Conservation (phyloP, 2,113 vertebrate genomes). For the Oxygymnocypris stewartii region DNA sequence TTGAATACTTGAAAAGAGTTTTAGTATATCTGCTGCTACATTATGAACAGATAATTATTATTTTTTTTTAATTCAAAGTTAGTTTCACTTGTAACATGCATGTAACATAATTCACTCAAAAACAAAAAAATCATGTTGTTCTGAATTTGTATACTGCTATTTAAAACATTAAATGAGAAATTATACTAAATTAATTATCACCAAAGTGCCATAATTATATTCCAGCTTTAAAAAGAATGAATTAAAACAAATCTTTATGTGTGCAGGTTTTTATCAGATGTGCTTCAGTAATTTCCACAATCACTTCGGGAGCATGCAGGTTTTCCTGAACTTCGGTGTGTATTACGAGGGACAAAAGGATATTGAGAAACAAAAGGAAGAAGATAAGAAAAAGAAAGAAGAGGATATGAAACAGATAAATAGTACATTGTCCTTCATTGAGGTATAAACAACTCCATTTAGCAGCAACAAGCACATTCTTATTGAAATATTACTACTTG, state of each 20-base stretch:
- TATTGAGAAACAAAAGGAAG: constrained; percentile 55
- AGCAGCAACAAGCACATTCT: not conserved
- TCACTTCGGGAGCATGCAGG: constrained; percentile 84
- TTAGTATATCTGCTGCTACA: not conserved
- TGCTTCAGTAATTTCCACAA: constrained; percentile 91
- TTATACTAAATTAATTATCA: not conserved
- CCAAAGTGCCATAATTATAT: not conserved
- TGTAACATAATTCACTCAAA: not conserved
- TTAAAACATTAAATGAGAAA: not conserved
- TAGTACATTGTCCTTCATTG: constrained; percentile 82
- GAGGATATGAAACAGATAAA: constrained; percentile 79
- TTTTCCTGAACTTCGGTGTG: constrained; percentile 91
- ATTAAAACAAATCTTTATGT: not conserved
- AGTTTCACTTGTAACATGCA: not conserved
- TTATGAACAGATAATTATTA: not conserved
- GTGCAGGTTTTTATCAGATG: constrained; percentile 91
- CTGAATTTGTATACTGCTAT: not conserved
- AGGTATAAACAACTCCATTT: constrained; percentile 68
- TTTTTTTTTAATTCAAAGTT: not conserved
- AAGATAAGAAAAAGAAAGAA: constrained; percentile 65
- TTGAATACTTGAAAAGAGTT: not conserved
- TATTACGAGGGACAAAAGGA: constrained; percentile 77
- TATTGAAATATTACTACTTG: not conserved
- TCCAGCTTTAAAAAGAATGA: not conserved
- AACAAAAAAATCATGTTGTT: not conserved